Percentiles rank a stretch among this genome's conserved stretches.
Conservation (phyloP, 2,797 vertebrate species). For the Oreochromis grahami region DNA sequence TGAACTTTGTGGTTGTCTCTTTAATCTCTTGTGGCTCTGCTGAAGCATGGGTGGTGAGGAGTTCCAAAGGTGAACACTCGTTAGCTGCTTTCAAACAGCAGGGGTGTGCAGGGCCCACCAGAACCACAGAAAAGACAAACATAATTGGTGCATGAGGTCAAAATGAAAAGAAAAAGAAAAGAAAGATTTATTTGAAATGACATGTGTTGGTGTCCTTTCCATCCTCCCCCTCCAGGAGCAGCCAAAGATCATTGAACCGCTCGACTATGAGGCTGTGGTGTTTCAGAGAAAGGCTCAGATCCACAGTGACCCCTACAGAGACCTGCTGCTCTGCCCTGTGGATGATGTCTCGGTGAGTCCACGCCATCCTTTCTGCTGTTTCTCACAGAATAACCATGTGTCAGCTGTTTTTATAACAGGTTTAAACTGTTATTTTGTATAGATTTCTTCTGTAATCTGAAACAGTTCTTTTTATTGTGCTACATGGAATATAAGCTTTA, state of each 20-base stretch:
- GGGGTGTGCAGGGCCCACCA: background rate
- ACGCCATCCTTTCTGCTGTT: background rate
- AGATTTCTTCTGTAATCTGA: background rate
- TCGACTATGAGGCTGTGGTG: slow-evolving; percentile 95
- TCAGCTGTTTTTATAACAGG: background rate
- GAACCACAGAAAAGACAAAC: background rate
- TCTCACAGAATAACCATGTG: background rate
- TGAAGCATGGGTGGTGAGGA: background rate
- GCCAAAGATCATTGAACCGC: slow-evolving; percentile 91
- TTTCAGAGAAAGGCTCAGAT: slow-evolving; percentile 95
- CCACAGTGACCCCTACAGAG: slow-evolving; percentile 93
- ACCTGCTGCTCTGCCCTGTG: slow-evolving; percentile 92
- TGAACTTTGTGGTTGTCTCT: slow-evolving; percentile 20
- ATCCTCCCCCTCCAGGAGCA: slow-evolving; percentile 80
- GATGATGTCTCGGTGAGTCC: slow-evolving; percentile 92
- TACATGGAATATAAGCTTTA: background rate
- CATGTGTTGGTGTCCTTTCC: background rate
- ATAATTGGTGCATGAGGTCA: background rate
- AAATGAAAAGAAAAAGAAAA: background rate
- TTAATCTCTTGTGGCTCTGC: background rate
- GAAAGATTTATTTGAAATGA: background rate
- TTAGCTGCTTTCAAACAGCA: background rate
- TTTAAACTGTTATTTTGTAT: background rate
- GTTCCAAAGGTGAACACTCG: background rate
- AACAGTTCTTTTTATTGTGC: rapidly evolving